A percentile compares a stretch with the other conserved stretches of the same genome.
Conservation (phyloP, 35 echinoderm and acorn worm genomes). For the Diadema setosum region DNA sequence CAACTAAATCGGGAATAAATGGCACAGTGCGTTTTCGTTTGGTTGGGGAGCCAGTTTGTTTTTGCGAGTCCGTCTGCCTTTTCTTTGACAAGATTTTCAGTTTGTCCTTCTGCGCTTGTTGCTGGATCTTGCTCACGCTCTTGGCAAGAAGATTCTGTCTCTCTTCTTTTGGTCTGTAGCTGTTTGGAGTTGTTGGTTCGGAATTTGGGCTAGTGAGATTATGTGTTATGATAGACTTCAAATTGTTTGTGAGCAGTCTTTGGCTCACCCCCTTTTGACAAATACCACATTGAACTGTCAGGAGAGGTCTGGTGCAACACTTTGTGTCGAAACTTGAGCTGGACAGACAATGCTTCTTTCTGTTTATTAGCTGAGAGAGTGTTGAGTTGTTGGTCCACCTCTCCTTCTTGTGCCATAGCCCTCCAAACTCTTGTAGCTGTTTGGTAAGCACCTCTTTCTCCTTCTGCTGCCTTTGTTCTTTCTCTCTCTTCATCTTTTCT, state of each 20-base stretch:
- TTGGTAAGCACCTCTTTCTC: constrained; percentile 15
- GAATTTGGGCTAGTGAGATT: not conserved
- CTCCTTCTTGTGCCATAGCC: not conserved
- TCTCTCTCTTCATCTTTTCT: constrained; percentile 2
- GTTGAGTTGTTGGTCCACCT: too few relatives aligned
- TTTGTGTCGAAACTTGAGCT: not conserved
- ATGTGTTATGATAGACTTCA: constrained; percentile 13
- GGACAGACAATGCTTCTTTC: not conserved
- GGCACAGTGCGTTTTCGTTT: constrained; percentile 5
- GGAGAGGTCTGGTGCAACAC: not conserved
- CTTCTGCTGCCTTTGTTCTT: constrained; percentile 7
- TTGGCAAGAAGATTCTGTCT: not conserved
- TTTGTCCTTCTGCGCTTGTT: constrained; percentile 21
- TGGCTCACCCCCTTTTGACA: not conserved
- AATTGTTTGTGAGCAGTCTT: not conserved
- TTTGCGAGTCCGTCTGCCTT: constrained; percentile 11
- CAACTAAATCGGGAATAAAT: constrained; percentile 28
- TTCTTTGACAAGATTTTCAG: constrained; percentile 7
- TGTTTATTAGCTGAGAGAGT: constrained; percentile 4
- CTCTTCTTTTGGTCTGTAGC: constrained; percentile 14
- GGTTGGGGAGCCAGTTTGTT: not conserved
- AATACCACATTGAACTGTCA: not conserved
- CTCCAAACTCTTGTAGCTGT: constrained; percentile 24
- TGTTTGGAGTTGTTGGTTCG: not conserved
- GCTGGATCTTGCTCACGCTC: not conserved